Conservation (phyloP, 64 coral and sea anemone species). For the Montipora efflorescens region DNA sequence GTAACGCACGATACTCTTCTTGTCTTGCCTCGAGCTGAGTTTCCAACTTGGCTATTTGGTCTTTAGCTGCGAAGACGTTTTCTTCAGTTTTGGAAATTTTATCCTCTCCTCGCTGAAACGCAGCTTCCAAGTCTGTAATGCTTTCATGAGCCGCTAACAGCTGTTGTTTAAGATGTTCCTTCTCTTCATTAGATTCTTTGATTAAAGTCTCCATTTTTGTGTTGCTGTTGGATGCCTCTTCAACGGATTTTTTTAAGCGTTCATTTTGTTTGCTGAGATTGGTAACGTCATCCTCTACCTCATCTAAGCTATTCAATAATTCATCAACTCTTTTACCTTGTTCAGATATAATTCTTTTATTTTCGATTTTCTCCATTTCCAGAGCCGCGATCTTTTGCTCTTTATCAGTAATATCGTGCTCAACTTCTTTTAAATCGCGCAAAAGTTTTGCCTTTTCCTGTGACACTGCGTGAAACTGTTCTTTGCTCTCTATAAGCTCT, state of each 20-base stretch:
- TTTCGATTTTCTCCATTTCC: constrained; percentile 9
- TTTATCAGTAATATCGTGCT: background rate
- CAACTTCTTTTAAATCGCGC: background rate
- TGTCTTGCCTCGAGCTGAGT: constrained; percentile 30
- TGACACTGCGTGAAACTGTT: constrained; percentile 45
- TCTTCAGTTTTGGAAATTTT: constrained; percentile 62
- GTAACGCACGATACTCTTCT: constrained; percentile 31
- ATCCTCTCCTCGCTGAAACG: constrained; percentile 74
- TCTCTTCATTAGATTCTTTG: constrained; percentile 34
- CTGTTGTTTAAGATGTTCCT: constrained; percentile 56
- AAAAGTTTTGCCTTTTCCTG: constrained; percentile 40
- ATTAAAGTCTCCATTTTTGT: constrained; percentile 54
- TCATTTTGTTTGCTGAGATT: constrained; percentile 10
- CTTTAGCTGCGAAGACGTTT: constrained; percentile 65
- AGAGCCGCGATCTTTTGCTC: constrained; percentile 6
- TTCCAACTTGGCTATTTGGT: constrained; percentile 47
- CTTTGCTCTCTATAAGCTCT: constrained; percentile 42
- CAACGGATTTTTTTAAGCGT: constrained; percentile 14
- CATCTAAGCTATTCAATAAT: constrained; percentile 22
- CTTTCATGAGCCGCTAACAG: constrained; percentile 63
- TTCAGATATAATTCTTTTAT: background rate
- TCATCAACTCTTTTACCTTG: constrained; percentile 33
- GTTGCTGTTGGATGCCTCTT: constrained; percentile 39
- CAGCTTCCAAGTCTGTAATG: constrained; percentile 74
- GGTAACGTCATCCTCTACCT: constrained; percentile 7